Base-by-base conservation (phyloP, 2,888 invertebrate species). In the Diaperis boleti region DNA sequence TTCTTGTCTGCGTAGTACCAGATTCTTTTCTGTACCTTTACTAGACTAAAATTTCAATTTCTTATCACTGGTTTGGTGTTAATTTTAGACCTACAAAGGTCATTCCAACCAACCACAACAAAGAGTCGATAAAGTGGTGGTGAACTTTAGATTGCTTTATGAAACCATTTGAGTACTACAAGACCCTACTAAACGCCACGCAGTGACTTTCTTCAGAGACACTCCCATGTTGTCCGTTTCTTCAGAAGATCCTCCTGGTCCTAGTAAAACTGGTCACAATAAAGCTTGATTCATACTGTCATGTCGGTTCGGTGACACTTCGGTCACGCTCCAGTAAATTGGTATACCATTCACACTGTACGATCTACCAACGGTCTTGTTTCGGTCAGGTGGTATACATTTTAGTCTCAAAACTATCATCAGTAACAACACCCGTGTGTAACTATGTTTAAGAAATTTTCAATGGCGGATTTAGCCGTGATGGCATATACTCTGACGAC, bases 21-120 rank as follows among this genome's bases (percentile, higher is more conserved):
- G 69, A 95, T 91, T 35, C 92, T 88, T 55, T 89, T 87, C 70
- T 95, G 95, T 1, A 94, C 90, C 52, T 89, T 87, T 74, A 92
- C 90, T 75, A 95, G 83, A 20, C 94, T 95, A 78, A 63, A 64
- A 26, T 26, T 26, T 26, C 1, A 2, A 26, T 3, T 42, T 42
- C n/a, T 11, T 33, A n/a, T n/a, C n/a, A n/a, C 2, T n/a, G 13
- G 2, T 4, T 11, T n/a, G 5, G 13, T 33, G 1, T 11, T n/a
- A 8, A 8, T 33, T 3, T 11, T 10, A 49, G 37, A 33, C 14
- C 93, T 93, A 92, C 85, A 65, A 95, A 94, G 74, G 94, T 93
- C 75, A 93, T 88, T 41, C 97, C 95, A 0, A 92, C 82, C 37
- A 95, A 83, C 75, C 88, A 87, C 26, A 93, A 86, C 0, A 94